Conservation (phyloP, 2,888 invertebrate species). For the Rhagophthalmus giganteus region DNA sequence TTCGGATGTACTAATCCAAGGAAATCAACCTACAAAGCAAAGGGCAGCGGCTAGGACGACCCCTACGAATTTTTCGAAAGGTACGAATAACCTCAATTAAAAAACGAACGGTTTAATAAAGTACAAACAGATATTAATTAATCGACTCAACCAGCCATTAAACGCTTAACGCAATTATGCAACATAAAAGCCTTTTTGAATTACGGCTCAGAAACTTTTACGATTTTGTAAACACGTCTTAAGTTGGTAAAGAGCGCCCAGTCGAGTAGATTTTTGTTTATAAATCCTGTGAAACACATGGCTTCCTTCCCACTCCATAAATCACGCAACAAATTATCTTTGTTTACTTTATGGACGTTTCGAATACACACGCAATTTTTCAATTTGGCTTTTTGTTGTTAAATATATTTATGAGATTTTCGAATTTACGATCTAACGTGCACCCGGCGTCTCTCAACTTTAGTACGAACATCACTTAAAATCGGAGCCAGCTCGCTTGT, state of each 20-base stretch:
- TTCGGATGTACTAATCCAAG: constrained; percentile 26
- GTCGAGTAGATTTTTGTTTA: constrained; percentile 33
- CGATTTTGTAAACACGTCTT: constrained; percentile 35
- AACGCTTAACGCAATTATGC: constrained; percentile 1
- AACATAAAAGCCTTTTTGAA: constrained; percentile 4
- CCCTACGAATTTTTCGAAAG: constrained; percentile 50
- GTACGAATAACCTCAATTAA: constrained; percentile 34
- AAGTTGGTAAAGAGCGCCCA: constrained; percentile 12
- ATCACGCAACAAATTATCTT: constrained; percentile 36
- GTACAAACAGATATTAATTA: too few species aligned
- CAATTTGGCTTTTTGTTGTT: constrained; percentile 3
- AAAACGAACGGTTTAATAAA: background rate
- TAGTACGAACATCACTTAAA: too few species aligned
- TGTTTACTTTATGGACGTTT: constrained; percentile 28
- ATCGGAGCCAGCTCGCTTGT: too few species aligned
- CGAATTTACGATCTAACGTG: background rate
- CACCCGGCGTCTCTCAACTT: background rate
- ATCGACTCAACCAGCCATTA: too few species aligned
- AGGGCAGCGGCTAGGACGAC: constrained; percentile 52
- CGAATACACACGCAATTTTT: constrained; percentile 18
- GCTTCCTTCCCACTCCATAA: constrained; percentile 35
- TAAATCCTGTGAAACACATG: constrained; percentile 34
- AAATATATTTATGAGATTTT: constrained; percentile 3
- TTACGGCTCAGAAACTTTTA: constrained; percentile 20
- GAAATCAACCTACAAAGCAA: constrained; percentile 44